Conservation (phyloP, 2,797 vertebrate genomes). For the Microchirus variegatus region DNA sequence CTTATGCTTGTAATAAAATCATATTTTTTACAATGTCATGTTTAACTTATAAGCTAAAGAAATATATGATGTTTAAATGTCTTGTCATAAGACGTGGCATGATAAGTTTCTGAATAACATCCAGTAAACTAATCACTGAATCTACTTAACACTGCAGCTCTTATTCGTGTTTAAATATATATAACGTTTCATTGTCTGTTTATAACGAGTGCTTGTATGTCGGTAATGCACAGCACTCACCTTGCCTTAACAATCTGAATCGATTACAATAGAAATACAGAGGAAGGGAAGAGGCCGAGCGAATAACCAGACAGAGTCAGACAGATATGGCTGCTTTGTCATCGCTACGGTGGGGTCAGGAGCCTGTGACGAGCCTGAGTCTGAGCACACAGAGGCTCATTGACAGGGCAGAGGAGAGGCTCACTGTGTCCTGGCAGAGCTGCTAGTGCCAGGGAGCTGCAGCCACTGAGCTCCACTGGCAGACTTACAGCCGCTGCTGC, state of each 20-base stretch:
- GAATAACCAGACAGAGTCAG: neutral
- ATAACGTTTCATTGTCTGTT: neutral
- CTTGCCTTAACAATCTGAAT: slow-evolving; percentile 9
- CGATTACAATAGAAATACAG: neutral
- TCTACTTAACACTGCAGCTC: neutral
- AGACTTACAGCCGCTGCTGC: slow-evolving; percentile 52
- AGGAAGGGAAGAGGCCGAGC: neutral
- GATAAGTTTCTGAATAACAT: too few species aligned
- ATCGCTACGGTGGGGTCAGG: slow-evolving; percentile 1
- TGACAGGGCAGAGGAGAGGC: slow-evolving; percentile 51
- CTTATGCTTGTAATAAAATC: too few species aligned
- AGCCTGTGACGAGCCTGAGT: slow-evolving; percentile 24
- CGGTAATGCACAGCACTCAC: neutral
- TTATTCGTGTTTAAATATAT: too few species aligned
- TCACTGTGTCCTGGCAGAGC: slow-evolving; percentile 40
- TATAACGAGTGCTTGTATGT: neutral
- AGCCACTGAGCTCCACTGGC: slow-evolving; percentile 50
- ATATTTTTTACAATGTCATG: too few species aligned
- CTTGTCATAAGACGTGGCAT: too few species aligned
- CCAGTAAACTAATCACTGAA: too few species aligned
- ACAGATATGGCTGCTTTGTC: slow-evolving; percentile 18
- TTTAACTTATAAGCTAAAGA: too few species aligned
- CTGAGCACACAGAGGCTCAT: slow-evolving; percentile 53
- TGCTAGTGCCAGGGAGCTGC: slow-evolving; percentile 67
- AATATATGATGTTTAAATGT: too few species aligned